A percentile compares a stretch with the other conserved stretches of the same genome.
These are phyloP conservation scores for Xestia c-nigrum DNA, from an alignment of 2,888 invertebrate species.

Conservation along the genomic window DNA sequence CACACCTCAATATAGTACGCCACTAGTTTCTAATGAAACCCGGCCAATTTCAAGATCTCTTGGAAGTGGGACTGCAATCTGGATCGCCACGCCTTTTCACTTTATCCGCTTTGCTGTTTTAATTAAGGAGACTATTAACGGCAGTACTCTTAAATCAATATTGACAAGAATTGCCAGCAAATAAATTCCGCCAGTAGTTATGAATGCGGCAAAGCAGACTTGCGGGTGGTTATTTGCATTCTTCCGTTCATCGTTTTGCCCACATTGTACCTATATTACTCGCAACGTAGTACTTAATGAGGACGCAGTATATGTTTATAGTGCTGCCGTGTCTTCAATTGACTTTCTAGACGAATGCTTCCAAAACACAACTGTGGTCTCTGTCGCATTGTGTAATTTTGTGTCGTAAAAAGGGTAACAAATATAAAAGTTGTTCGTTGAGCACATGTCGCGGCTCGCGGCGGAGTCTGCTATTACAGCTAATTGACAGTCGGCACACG, in stretches of 20 bases:
- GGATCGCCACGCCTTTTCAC: conserved; percentile 24
- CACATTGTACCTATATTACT: conserved; percentile 45
- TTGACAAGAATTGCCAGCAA: conserved; percentile 60
- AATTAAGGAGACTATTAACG: conserved; percentile 67
- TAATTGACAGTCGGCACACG: conserved; percentile 87
- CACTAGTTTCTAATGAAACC: conserved; percentile 64
- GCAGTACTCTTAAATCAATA: conserved; percentile 60
- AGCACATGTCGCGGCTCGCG: conserved; percentile 83
- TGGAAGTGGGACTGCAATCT: conserved; percentile 33
- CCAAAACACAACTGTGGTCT: conserved; percentile 45
- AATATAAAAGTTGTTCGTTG: conserved; percentile 81
- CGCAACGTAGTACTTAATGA: conserved; percentile 45
- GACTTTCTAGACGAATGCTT: conserved; percentile 56
- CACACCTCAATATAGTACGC: conserved; percentile 60
- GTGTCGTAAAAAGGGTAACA: conserved; percentile 84
- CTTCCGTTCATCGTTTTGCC: conserved; percentile 30
- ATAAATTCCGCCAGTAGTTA: conserved; percentile 49
- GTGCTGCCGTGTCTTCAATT: conserved; percentile 37
- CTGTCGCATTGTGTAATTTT: conserved; percentile 78
- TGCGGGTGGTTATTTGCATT: conserved; percentile 51
- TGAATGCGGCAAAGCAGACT: conserved; percentile 36
- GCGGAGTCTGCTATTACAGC: conserved; percentile 80
- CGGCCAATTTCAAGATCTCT: conserved; percentile 62
- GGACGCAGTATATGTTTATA: conserved; percentile 40
- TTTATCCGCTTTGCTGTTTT: conserved; percentile 62